phyloP scores from a whole-genome alignment of 2,113 vertebrate species.

The Zosterops hypoxanthus region DNA sequence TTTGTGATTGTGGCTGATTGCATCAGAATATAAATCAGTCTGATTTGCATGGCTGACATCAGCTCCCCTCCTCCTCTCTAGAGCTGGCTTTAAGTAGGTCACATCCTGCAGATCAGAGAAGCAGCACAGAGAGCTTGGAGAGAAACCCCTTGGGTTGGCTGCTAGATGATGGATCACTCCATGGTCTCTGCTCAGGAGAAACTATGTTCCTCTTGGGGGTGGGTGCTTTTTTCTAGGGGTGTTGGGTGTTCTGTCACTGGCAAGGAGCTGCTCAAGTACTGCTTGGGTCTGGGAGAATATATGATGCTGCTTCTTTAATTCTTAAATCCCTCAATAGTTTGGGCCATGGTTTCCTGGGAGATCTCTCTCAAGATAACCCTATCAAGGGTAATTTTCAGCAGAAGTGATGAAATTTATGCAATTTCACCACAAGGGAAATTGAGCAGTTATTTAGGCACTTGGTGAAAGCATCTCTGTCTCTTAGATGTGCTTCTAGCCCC shows the following conservation, averaged over 20 bases:
- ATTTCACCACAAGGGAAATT: background rate
- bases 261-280: background rate
- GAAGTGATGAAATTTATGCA: background rate
- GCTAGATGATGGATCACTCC: background rate
- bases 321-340: background rate
- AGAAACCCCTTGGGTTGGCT: background rate
- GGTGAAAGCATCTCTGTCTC: background rate
- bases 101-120: background rate
- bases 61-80: background rate
- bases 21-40: conserved; percentile 68
- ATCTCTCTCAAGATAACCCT: background rate
- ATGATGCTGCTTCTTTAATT: background rate
- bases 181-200: background rate
- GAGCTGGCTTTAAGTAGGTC: conserved; percentile 4
- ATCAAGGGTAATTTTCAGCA: background rate
- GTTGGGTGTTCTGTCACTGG: background rate
- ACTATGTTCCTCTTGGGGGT: background rate
- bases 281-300: background rate
- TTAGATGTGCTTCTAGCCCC: background rate
- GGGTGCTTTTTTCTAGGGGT: background rate
- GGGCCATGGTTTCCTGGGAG: background rate
- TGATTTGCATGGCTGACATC: conserved; percentile 36
- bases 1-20: conserved; percentile 64
- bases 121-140: background rate
- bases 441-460: background rate